Percentiles rank a stretch among this genome's conserved stretches.
phyloP scores from a whole-genome alignment of 2,113 vertebrate genomes.

The Brienomyrus longianalis region DNA sequence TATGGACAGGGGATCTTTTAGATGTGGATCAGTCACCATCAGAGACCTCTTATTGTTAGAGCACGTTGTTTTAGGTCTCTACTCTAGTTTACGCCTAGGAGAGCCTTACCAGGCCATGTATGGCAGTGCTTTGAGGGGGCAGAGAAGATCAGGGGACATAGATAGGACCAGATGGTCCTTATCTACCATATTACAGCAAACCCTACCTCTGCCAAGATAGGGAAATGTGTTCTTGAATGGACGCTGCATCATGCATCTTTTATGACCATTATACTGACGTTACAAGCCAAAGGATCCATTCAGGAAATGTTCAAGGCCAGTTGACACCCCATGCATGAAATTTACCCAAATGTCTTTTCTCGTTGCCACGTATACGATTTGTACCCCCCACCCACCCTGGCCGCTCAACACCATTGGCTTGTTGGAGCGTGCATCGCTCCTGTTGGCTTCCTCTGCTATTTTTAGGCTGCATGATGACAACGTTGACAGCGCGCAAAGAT shows the following conservation, averaged over 20 bases:
- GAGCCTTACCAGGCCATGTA: not conserved
- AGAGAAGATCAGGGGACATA: not conserved
- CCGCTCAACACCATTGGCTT: not conserved
- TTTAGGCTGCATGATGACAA: not conserved
- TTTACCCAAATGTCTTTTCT: not conserved
- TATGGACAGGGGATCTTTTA: not conserved
- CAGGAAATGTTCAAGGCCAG: not conserved
- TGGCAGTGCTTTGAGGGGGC: not conserved
- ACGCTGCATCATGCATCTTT: not conserved
- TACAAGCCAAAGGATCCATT: not conserved
- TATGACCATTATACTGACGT: not conserved
- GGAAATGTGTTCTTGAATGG: not conserved
- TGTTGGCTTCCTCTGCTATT: not conserved
- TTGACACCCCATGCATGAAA: not conserved
- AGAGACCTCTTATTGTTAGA: not conserved
- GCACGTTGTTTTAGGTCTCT: not conserved
- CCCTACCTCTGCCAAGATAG: not conserved
- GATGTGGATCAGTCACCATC: not conserved
- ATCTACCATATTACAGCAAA: not conserved
- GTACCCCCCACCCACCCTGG: not conserved
- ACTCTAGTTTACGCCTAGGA: not conserved
- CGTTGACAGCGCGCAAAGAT: not conserved
- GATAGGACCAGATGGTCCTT: not conserved
- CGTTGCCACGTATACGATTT: not conserved
- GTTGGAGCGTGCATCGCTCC: not conserved